A percentile compares a stretch with the other conserved stretches of the same genome.
phyloP scores from a whole-genome alignment of 2,113 vertebrate genomes.

The Hypocryptadius cinnamomeus region DNA sequence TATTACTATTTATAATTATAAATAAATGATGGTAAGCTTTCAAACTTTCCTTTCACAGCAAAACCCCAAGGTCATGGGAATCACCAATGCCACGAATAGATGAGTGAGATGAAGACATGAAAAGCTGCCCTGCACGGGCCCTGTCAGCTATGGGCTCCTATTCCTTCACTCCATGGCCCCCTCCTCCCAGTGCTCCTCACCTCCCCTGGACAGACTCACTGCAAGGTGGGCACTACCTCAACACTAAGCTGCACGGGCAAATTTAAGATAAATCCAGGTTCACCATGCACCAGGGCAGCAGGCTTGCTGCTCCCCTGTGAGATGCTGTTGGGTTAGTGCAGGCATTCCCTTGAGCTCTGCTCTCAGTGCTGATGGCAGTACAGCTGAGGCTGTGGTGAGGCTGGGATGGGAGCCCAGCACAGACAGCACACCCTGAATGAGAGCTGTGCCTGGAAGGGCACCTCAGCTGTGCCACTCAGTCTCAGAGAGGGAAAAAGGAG shows the following conservation, averaged over 20 bases:
- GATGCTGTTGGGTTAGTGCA: not conserved
- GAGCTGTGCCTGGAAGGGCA: not conserved
- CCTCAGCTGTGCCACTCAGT: not conserved
- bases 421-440: not conserved
- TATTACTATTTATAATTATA: constrained; percentile 28
- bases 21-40: not conserved
- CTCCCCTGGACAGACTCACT: not conserved
- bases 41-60: not conserved
- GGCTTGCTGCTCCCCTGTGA: not conserved
- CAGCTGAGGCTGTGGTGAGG: not conserved
- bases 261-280: not conserved
- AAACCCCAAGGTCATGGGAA: constrained; percentile 15
- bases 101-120: not conserved
- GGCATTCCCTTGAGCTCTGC: not conserved
- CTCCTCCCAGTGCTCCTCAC: not conserved
- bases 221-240: not conserved
- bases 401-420: not conserved
- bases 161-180: not conserved
- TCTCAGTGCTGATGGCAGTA: not conserved
- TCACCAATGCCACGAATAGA: not conserved
- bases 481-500: not conserved
- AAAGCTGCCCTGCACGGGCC: not conserved
- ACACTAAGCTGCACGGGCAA: not conserved
- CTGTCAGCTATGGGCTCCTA: not conserved
- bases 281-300: not conserved